These are phyloP conservation scores for Palythoa heliodiscus DNA, from an alignment of 92 coral and sea anemone species.

Conservation along the genomic window DNA sequence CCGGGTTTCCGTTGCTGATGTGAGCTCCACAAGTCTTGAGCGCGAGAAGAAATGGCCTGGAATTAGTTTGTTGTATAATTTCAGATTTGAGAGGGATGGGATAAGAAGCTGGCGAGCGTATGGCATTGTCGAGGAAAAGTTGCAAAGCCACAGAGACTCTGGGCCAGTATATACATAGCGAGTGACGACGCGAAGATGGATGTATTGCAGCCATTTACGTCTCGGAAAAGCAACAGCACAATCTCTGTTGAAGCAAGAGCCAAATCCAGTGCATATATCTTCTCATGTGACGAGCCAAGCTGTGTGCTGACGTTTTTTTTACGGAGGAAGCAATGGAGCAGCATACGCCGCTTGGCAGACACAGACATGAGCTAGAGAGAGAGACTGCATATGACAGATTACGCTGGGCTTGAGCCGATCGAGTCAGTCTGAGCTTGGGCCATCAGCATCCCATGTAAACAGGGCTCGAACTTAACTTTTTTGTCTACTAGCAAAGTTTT, in stretches of 20 bases:
- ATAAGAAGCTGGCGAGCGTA: conserved; percentile 33
- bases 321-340: too few species aligned
- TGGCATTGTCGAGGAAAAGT: conserved; percentile 18
- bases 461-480: too few species aligned
- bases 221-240: conserved; percentile 15
- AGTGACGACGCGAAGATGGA: conserved; percentile 6
- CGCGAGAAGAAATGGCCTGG: background rate
- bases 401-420: too few species aligned
- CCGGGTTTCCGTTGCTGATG: background rate
- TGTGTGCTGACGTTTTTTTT: too few species aligned
- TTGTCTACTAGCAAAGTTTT: too few species aligned
- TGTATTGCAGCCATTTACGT: conserved; percentile 13
- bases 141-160: conserved; percentile 20
- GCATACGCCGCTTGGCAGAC: too few species aligned
- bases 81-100: conserved; percentile 13
- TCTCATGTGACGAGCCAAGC: background rate
- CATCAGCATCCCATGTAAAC: too few species aligned
- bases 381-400: background rate
- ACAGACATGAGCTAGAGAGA: too few species aligned
- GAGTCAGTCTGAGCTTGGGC: too few species aligned
- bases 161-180: background rate
- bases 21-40: background rate
- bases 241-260: background rate
- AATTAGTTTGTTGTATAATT: conserved; percentile 22
- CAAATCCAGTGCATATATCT: background rate